Base-by-base conservation (phyloP, 1,140 invertebrate species). In the Colletes latitarsis region DNA sequence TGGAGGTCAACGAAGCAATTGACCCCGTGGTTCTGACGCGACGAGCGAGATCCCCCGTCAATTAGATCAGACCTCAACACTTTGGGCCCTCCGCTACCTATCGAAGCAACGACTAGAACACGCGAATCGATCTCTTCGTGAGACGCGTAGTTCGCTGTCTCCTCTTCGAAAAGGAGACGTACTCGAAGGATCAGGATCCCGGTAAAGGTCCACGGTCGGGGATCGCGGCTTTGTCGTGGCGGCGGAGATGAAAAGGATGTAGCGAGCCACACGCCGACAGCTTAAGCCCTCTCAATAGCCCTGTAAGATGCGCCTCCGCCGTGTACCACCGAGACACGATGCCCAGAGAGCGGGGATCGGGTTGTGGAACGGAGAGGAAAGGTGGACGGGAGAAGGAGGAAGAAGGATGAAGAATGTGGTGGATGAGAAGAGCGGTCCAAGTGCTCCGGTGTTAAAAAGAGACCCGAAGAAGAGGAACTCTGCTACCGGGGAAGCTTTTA, bases 201-300 rank as follows among this genome's bases (percentile, higher is more conserved):
- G 81, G 64, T 30, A 63, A 73, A 70, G 55, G 70, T 73, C 52
- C 15, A 10, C 57, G 52, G 72, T 43, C 60, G 69, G n/a, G 68
- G 67, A 69, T 64, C 80, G 73, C 55, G 68, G 83, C 80, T 85
- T 80, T 76, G 80, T 85, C 83, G 76, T 73, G 81, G 74, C 83
- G 85, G 83, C 77, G 52, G 55, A 86, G 81, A 86, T 83, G 77
- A 86, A 87, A 87, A 79, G 82, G 57, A 74, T 78, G 79, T 74
- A 82, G 77, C 77, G 82, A 85, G 85, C 82, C 84, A 83, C 84
- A 87, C 84, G 84, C 82, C 77, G 84, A 87, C 81, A 73, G 76
- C 68, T 85, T 75, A 82, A 86, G 67, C 39, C 69, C 77, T 82
- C 68, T 82, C 68, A 66, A 82, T 86, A 83, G 70, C 66, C 75